These are phyloP conservation scores for Eulemur mongoz DNA, from an alignment of 2,797 vertebrate species.

Conservation along the genomic window DNA sequence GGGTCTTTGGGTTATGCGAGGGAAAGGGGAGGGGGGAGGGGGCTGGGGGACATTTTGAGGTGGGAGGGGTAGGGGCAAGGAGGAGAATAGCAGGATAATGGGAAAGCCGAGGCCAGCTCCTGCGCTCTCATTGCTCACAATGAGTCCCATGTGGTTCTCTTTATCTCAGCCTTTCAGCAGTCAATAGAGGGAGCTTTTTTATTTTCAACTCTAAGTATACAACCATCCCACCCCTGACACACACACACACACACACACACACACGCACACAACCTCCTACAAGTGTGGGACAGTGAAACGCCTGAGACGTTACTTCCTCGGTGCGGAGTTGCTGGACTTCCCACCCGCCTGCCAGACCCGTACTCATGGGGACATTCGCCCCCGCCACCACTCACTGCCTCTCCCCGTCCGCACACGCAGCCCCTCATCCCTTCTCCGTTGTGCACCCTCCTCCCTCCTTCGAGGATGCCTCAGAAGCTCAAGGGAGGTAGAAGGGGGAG, in stretches of 20 bases:
- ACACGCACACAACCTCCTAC: background rate
- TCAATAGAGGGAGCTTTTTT: constrained; percentile 80
- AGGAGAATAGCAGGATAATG: constrained; percentile 74
- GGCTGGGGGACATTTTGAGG: constrained; percentile 56
- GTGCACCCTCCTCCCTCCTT: background rate
- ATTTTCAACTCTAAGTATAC: constrained; percentile 76
- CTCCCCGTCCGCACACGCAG: background rate
- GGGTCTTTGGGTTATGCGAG: constrained; percentile 56
- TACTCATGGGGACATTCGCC: background rate
- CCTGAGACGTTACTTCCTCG: background rate
- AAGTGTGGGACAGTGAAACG: background rate
- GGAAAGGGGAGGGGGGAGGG: background rate
- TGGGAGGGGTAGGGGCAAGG: constrained; percentile 33
- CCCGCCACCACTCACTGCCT: background rate
- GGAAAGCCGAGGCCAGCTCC: constrained; percentile 65
- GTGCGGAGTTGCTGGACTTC: constrained; percentile 48
- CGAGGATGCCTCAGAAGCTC: background rate
- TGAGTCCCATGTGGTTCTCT: constrained; percentile 82
- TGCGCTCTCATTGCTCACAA: constrained; percentile 72
- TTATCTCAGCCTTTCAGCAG: constrained; percentile 80
- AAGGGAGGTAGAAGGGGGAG: background rate
- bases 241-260: background rate
- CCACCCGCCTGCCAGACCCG: background rate
- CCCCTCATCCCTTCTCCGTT: background rate
- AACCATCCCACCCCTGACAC: background rate